Conservation (phyloP, 2,888 invertebrate species). For the Apotomis capreana region DNA sequence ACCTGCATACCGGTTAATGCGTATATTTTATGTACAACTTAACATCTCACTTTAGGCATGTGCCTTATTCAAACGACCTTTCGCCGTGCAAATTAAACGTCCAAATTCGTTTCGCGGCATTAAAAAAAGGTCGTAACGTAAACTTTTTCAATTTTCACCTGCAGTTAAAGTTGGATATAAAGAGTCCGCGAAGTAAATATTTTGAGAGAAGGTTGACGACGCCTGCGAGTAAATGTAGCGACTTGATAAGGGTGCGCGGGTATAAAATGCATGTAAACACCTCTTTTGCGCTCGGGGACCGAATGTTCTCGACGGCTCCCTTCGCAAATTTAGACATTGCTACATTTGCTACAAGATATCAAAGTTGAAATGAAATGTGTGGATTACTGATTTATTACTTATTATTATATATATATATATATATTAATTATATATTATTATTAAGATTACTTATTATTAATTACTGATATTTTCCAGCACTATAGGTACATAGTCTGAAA, state of each 20-base stretch:
- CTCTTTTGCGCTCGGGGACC: slow-evolving; percentile 66
- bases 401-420: too few species aligned
- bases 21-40: slow-evolving; percentile 26
- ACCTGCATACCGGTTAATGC: slow-evolving; percentile 5
- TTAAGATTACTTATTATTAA: too few species aligned
- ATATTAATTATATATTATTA: too few species aligned
- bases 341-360: slow-evolving; percentile 43
- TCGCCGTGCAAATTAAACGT: slow-evolving; percentile 63
- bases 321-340: slow-evolving; percentile 58
- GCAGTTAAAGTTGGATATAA: slow-evolving; percentile 74
- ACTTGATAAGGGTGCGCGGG: slow-evolving; percentile 72
- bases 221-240: slow-evolving; percentile 70
- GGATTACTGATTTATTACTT: slow-evolving; percentile 25
- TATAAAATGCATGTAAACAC: slow-evolving; percentile 80
- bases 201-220: slow-evolving; percentile 74
- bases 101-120: slow-evolving; percentile 66
- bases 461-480: too few species aligned
- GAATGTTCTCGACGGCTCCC: slow-evolving; percentile 65
- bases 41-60: slow-evolving; percentile 32
- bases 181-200: slow-evolving; percentile 72
- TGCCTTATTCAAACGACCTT: slow-evolving; percentile 40
- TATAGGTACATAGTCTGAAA: too few species aligned
- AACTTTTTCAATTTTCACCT: slow-evolving; percentile 83
- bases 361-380: slow-evolving; percentile 31
- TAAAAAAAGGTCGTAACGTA: slow-evolving; percentile 77